phyloP scores from a whole-genome alignment of 2,888 invertebrate species.

The Lathronympha strigana region DNA sequence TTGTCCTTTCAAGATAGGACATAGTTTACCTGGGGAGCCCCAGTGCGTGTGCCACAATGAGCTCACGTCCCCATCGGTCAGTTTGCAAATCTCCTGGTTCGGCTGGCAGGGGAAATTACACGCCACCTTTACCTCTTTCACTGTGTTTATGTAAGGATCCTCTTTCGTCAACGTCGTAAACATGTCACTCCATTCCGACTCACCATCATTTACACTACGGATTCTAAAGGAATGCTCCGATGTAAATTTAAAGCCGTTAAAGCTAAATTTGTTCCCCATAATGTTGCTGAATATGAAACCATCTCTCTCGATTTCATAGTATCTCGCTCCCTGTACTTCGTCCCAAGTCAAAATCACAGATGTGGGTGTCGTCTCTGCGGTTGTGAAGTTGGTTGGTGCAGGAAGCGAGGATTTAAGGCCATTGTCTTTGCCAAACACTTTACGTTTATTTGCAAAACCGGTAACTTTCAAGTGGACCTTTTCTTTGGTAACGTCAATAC shows the following conservation, averaged over 20 bases:
- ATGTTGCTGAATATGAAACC: conserved; percentile 65
- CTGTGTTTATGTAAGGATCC: conserved; percentile 56
- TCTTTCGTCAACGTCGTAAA: conserved; percentile 56
- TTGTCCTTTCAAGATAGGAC: conserved; percentile 49
- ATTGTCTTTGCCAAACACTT: conserved; percentile 55
- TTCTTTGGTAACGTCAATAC: conserved; percentile 58
- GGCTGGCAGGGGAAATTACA: conserved; percentile 61
- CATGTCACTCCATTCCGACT: conserved; percentile 70
- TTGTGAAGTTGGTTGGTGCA: conserved; percentile 54
- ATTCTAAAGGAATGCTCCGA: conserved; percentile 66
- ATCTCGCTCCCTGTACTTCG: conserved; percentile 49
- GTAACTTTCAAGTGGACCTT: conserved; percentile 67
- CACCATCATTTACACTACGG: conserved; percentile 58
- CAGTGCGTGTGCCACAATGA: conserved; percentile 64
- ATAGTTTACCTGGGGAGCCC: conserved; percentile 51
- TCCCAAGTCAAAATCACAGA: conserved; percentile 64
- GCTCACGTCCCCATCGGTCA: conserved; percentile 53
- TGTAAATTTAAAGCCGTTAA: conserved; percentile 57
- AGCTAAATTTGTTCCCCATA: conserved; percentile 53
- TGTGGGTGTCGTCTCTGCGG: conserved; percentile 54
- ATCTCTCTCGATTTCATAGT: conserved; percentile 73
- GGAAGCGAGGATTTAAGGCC: conserved; percentile 48
- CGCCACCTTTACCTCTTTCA: conserved; percentile 56
- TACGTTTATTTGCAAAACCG: conserved; percentile 55
- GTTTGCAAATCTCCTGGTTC: conserved; percentile 54